Evolutionary conservation across 2,113 vertebrate genomes (phyloP).

Genomic region (Bufo gargarizans): DNA sequence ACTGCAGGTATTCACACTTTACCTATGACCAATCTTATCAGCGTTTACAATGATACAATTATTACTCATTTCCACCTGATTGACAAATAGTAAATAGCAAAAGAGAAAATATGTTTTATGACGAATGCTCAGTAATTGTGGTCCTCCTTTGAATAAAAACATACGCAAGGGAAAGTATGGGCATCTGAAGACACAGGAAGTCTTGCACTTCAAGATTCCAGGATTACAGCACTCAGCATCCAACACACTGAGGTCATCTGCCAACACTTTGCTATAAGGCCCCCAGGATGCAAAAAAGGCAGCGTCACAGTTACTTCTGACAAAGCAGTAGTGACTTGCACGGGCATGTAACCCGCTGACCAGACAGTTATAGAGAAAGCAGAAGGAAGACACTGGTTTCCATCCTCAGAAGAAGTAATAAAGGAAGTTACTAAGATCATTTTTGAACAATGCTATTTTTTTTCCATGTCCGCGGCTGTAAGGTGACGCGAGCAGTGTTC

Average conservation of each 20-base stretch:
- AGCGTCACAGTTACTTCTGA: not conserved
- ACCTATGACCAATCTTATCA: too few relatives aligned
- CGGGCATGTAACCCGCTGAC: too few relatives aligned
- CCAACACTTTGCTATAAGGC: not conserved
- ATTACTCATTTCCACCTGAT: too few relatives aligned
- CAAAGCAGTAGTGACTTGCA: not conserved
- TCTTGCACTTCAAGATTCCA: not conserved
- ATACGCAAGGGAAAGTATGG: not conserved
- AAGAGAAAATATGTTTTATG: not conserved
- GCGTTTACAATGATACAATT: too few relatives aligned
- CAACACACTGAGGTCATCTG: not conserved
- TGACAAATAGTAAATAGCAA: not conserved
- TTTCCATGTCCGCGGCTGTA: not conserved
- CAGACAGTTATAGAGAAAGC: not conserved
- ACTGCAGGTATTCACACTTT: too few relatives aligned
- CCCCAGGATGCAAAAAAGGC: not conserved
- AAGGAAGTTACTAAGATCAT: not conserved
- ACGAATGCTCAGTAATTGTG: not conserved
- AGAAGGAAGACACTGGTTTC: not conserved
- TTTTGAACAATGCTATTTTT: not conserved
- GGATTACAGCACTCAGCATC: not conserved
- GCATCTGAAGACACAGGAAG: constrained; percentile 14
- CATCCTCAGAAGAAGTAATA: not conserved
- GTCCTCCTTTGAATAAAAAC: not conserved
- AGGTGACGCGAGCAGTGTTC: not conserved